Percentiles rank a stretch among this genome's conserved stretches.
Evolutionary conservation across 2,797 vertebrate species (phyloP).

Genomic region (Oceanodroma leucorhoa): DNA sequence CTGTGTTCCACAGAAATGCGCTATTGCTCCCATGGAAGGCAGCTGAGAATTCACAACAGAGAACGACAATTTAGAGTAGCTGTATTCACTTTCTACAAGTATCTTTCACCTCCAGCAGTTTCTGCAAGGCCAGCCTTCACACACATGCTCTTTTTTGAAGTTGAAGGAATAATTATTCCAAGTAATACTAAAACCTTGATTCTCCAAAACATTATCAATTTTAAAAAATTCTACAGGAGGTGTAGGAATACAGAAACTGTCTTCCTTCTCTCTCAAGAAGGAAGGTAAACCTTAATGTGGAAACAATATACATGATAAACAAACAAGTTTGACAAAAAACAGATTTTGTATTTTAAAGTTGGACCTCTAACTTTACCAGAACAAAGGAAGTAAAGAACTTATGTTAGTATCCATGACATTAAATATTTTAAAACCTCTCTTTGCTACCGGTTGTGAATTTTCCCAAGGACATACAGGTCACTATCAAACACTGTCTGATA

Average conservation of each 20-base stretch:
- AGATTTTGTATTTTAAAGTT: not conserved
- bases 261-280: not conserved
- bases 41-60: not conserved
- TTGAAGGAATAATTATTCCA: not conserved
- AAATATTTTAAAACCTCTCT: not conserved
- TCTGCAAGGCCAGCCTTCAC: not conserved
- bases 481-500: not conserved
- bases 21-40: fast-evolving
- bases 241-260: not conserved
- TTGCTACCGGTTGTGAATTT: not conserved
- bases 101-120: not conserved
- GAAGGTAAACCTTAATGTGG: not conserved
- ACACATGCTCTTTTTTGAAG: not conserved
- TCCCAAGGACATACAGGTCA: not conserved
- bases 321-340: fast-evolving
- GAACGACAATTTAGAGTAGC: not conserved
- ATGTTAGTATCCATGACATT: not conserved
- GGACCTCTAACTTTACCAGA: not conserved
- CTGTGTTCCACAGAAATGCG: fast-evolving
- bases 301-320: not conserved
- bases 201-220: not conserved
- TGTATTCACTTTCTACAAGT: not conserved
- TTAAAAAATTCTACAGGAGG: not conserved
- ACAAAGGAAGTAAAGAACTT: not conserved
- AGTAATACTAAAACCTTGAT: not conserved